Conservation (phyloP, 2,113 vertebrate species). For the Gnathonemus longibarbis region DNA sequence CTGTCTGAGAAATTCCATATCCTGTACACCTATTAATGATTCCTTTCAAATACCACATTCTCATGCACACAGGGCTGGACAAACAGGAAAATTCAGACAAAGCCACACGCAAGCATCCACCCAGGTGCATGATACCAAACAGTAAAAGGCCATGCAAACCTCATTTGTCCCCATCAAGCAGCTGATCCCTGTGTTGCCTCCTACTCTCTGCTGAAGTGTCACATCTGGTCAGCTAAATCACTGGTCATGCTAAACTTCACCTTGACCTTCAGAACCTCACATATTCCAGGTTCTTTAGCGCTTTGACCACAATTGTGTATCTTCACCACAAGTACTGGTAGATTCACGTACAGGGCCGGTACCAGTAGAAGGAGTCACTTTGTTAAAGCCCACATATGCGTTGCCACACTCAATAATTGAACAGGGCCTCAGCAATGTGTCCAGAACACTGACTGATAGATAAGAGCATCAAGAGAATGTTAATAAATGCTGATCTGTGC, state of each 20-base stretch:
- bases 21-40: neutral
- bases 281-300: neutral
- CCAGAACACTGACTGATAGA: neutral
- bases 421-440: neutral
- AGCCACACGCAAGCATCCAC: neutral
- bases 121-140: neutral
- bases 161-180: neutral
- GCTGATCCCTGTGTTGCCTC: neutral
- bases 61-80: neutral
- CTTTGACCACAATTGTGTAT: neutral
- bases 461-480: neutral
- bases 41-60: neutral
- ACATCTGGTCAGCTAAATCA: neutral
- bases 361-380: neutral
- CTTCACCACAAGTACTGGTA: neutral
- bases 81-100: neutral
- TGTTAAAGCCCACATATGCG: neutral
- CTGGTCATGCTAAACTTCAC: neutral
- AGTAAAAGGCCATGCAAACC: neutral
- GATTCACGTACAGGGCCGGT: neutral
- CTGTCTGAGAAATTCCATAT: neutral
- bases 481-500: slow-evolving; percentile 12
- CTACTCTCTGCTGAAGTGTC: neutral
- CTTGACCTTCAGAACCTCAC: neutral
- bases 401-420: neutral